These are phyloP conservation scores for Parauchenoglanis ngamensis DNA, from an alignment of 2,797 vertebrate genomes.

Conservation along the genomic window DNA sequence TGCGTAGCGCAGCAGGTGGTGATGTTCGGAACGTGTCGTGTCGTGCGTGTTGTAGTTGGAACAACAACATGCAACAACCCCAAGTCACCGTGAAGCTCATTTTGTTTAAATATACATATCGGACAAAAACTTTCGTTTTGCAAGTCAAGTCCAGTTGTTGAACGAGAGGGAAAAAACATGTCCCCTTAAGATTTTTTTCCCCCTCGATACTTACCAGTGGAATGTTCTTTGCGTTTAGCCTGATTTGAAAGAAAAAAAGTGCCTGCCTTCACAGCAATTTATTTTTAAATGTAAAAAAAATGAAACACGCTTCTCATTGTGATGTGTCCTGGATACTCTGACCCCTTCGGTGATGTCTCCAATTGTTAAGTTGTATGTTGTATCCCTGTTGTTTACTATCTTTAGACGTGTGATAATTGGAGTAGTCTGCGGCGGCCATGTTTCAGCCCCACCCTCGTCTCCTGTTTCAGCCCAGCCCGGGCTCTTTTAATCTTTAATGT, in stretches of 20 bases:
- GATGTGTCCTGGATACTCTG: background rate
- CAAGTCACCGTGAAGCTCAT: background rate
- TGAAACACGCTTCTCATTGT: background rate
- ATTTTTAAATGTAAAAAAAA: background rate
- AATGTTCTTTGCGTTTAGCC: background rate
- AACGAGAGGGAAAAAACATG: background rate
- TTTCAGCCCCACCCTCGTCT: slow-evolving; percentile 18
- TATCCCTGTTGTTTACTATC: background rate
- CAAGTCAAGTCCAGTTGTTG: background rate
- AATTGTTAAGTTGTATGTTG: background rate
- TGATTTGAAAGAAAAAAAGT: background rate
- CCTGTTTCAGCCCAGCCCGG: slow-evolving; percentile 27
- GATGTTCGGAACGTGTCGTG: background rate
- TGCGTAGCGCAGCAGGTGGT: background rate
- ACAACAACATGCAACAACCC: background rate
- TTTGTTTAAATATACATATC: slow-evolving; percentile 20
- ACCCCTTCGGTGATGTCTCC: background rate
- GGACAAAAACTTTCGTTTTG: slow-evolving; percentile 2
- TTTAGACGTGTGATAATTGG: slow-evolving; percentile 20
- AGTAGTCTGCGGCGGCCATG: background rate
- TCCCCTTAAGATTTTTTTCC: too few species aligned
- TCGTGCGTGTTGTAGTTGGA: background rate
- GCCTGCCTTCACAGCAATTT: background rate
- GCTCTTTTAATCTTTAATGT: slow-evolving; percentile 40
- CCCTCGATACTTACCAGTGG: background rate